Evolutionary conservation across 1,140 invertebrate species (phyloP).

Genomic region (Delia radicum): DNA sequence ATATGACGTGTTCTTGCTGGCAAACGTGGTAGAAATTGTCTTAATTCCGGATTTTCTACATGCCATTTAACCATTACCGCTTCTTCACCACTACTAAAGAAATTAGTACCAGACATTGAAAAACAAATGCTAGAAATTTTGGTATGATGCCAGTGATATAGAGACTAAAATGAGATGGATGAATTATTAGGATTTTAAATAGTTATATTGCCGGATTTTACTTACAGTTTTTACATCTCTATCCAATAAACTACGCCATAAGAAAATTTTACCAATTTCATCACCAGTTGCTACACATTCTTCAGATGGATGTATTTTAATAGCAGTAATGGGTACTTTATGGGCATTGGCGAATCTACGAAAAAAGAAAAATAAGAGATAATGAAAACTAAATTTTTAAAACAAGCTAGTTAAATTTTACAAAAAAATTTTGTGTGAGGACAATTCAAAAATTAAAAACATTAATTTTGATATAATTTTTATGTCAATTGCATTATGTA

Average conservation of each 20-base stretch:
- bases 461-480: too few species aligned
- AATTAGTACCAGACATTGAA: conserved; percentile 64
- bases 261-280: conserved; percentile 64
- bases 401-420: too few species aligned
- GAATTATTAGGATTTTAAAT: neutral
- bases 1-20: conserved; percentile 70
- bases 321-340: conserved; percentile 63
- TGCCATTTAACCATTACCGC: conserved; percentile 80
- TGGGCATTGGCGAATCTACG: conserved; percentile 54
- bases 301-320: conserved; percentile 70
- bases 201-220: neutral
- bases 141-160: conserved; percentile 80
- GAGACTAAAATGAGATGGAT: conserved; percentile 44
- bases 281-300: conserved; percentile 71
- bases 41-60: conserved; percentile 55
- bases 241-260: conserved; percentile 63
- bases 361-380: conserved; percentile 3
- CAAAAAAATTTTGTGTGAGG: too few species aligned
- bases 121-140: conserved; percentile 71
- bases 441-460: too few species aligned
- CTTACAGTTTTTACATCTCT: conserved; percentile 25
- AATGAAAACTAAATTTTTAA: too few species aligned
- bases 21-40: conserved; percentile 72
- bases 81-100: conserved; percentile 79
- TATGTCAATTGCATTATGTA: too few species aligned